A percentile compares a stretch with the other conserved stretches of the same genome.
These are phyloP conservation scores for Cheirogaleus medius DNA, from an alignment of 2,113 vertebrate genomes.

Conservation along the genomic window DNA sequence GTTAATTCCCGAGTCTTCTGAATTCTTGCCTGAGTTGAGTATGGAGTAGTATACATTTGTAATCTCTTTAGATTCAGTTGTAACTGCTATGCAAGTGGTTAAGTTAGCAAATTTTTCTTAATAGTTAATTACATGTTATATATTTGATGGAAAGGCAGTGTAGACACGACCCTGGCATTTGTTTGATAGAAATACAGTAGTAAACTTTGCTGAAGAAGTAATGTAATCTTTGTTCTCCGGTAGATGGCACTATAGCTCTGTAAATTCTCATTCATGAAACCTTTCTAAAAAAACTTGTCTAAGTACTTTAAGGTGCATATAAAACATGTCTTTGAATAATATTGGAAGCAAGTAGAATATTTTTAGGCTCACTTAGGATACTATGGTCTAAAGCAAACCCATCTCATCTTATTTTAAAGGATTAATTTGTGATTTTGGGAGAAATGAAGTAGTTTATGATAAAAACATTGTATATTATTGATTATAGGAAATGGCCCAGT, in stretches of 20 bases:
- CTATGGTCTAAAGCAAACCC: not conserved
- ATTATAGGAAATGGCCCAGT: not conserved
- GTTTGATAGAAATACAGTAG: not conserved
- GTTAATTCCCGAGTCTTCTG: not conserved
- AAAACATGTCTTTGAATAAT: slow-evolving; percentile 30
- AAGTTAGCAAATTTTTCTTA: not conserved
- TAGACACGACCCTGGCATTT: not conserved
- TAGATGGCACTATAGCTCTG: slow-evolving; percentile 75
- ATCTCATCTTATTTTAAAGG: not conserved
- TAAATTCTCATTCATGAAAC: not conserved
- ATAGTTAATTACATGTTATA: not conserved
- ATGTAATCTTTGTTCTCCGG: slow-evolving; percentile 42
- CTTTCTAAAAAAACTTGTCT: not conserved
- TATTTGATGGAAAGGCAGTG: not conserved
- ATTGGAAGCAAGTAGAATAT: not conserved
- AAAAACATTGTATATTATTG: not conserved
- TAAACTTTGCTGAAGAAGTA: slow-evolving; percentile 16
- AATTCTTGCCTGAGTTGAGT: not conserved
- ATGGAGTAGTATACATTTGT: not conserved
- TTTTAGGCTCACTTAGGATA: not conserved
- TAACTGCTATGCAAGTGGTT: not conserved
- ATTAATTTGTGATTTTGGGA: slow-evolving; percentile 36
- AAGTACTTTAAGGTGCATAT: not conserved
- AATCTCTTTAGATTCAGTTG: not conserved
- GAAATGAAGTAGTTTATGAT: not conserved